Evolutionary conservation across 2,888 invertebrate species (phyloP).

Genomic region (Oligia strigilis): DNA sequence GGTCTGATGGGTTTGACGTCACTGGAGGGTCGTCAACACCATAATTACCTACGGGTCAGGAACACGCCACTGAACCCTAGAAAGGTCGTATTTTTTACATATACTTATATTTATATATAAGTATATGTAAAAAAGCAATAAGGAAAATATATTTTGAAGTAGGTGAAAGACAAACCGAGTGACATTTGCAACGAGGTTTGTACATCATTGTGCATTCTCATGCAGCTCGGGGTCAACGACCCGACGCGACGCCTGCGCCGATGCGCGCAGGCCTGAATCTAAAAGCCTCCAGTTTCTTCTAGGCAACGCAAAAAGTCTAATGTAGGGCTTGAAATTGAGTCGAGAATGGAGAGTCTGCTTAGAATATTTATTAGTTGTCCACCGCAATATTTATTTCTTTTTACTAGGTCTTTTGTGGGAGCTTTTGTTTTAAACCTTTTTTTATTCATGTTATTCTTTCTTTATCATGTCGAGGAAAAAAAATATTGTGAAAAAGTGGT

Average conservation of each 20-base stretch:
- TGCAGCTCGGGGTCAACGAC: constrained; percentile 70
- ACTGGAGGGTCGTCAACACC: constrained; percentile 13
- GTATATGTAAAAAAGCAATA: constrained; percentile 8
- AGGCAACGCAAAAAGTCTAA: constrained; percentile 44
- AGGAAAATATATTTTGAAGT: constrained; percentile 44
- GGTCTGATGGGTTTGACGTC: constrained; percentile 26
- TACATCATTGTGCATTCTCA: constrained; percentile 85
- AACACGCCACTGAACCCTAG: constrained; percentile 2
- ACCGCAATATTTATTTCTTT: constrained; percentile 26
- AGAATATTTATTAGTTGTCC: constrained; percentile 56
- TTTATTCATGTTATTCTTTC: background rate
- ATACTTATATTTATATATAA: no score
- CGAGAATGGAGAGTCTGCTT: constrained; percentile 25
- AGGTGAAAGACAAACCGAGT: constrained; percentile 72
- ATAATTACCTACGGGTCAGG: background rate
- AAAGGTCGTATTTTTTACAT: background rate
- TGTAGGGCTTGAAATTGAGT: constrained; percentile 41
- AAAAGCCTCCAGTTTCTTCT: constrained; percentile 54
- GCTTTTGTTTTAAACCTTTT: background rate
- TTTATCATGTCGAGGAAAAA: background rate
- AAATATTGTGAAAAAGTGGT: background rate
- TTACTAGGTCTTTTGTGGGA: background rate
- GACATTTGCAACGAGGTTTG: constrained; percentile 72
- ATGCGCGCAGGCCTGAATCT: constrained; percentile 55
- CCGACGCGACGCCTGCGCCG: constrained; percentile 28